Evolutionary conservation across 2,888 invertebrate genomes (phyloP).

Genomic region (Pasiphila rectangulata): DNA sequence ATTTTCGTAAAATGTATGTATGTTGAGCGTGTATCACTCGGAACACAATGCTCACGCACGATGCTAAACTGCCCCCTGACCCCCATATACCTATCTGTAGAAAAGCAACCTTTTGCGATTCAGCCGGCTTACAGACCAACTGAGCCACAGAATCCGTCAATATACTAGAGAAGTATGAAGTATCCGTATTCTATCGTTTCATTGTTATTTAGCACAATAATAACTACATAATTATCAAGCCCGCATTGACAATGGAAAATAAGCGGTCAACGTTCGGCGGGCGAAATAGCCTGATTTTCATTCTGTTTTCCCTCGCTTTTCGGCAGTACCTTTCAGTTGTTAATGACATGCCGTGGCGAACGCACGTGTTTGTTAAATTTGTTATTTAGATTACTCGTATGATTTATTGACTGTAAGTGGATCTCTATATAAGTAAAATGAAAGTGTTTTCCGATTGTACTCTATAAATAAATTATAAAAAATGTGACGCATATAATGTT

Average conservation of each 20-base stretch:
- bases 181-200: too few relatives aligned
- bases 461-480: background rate
- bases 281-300: background rate
- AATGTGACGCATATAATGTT: conserved; percentile 10
- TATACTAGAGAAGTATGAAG: too few relatives aligned
- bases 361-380: too few relatives aligned
- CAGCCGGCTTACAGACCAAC: too few relatives aligned
- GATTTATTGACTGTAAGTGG: background rate
- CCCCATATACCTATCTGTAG: too few relatives aligned
- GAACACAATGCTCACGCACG: too few relatives aligned
- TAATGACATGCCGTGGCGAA: background rate
- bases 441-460: background rate
- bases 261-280: conserved; percentile 3
- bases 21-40: too few relatives aligned
- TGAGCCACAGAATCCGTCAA: too few relatives aligned
- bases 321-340: conserved; percentile 7
- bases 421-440: background rate
- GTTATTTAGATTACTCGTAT: background rate
- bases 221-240: background rate
- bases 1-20: too few relatives aligned
- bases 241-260: conserved; percentile 2
- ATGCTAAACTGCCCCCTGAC: too few relatives aligned
- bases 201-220: too few relatives aligned
- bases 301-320: background rate
- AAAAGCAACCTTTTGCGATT: too few relatives aligned